Conservation (phyloP, 2,113 vertebrate species). For the Neotoma lepida region DNA sequence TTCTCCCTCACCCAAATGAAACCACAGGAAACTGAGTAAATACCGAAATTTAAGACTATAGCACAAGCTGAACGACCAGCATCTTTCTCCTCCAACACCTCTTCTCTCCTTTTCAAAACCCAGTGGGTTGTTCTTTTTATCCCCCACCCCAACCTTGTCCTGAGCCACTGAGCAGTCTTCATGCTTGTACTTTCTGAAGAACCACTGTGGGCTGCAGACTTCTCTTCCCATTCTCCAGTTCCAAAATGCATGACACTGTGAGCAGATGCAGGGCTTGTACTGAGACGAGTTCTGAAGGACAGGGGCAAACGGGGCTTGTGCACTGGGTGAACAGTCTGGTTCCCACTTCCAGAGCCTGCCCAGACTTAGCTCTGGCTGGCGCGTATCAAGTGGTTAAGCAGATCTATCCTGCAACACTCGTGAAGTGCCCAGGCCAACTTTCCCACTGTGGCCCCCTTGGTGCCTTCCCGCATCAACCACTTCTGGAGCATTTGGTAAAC, state of each 20-base stretch:
- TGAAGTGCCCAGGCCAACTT: slow-evolving; percentile 90
- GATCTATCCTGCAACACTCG: slow-evolving; percentile 83
- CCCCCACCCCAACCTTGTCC: accelerated
- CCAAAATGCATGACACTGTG: not conserved
- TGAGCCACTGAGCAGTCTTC: not conserved
- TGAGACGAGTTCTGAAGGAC: not conserved
- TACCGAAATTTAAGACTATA: not conserved
- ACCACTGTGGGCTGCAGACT: not conserved
- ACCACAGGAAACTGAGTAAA: slow-evolving; percentile 15
- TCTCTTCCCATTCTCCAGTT: not conserved
- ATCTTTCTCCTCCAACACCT: not conserved
- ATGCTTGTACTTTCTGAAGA: not conserved
- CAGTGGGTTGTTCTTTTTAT: not conserved
- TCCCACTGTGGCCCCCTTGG: slow-evolving; percentile 90
- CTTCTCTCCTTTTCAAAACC: not conserved
- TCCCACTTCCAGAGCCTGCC: not conserved
- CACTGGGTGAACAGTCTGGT: too few relatives aligned
- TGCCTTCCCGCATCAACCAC: slow-evolving; percentile 94
- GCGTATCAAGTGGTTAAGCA: slow-evolving; percentile 80
- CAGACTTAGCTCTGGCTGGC: slow-evolving; percentile 70
- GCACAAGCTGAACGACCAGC: not conserved
- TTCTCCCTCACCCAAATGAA: not conserved
- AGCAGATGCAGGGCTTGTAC: not conserved
- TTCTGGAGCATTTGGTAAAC: slow-evolving; percentile 94
- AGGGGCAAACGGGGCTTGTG: not conserved